Conservation (phyloP, 1,140 invertebrate genomes). For the Wasmannia auropunctata region DNA sequence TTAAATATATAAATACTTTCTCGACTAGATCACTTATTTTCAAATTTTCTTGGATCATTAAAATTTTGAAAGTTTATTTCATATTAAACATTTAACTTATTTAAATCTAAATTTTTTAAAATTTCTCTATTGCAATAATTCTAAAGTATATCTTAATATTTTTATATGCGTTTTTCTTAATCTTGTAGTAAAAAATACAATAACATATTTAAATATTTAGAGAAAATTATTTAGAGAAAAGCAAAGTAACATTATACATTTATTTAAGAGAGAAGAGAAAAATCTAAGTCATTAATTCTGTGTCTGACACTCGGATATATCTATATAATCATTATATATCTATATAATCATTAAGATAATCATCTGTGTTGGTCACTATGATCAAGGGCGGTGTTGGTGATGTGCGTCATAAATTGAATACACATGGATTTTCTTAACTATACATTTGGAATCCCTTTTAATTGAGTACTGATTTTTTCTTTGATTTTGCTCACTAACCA, state of each 20-base stretch:
- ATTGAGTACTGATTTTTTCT: neutral
- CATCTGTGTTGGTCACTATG: conserved; percentile 68
- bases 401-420: conserved; percentile 75
- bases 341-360: conserved; percentile 80
- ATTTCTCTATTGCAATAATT: neutral
- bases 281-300: conserved; percentile 52
- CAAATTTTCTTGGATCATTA: neutral
- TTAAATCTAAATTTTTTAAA: neutral
- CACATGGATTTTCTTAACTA: conserved; percentile 60
- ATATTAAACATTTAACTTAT: neutral
- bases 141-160: neutral
- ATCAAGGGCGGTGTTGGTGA: conserved; percentile 74
- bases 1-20: conserved; percentile 36
- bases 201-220: no score
- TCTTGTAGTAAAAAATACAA: no score
- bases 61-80: no score
- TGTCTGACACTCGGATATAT: conserved; percentile 50
- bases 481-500: conserved; percentile 16
- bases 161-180: no score
- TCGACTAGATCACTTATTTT: neutral
- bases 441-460: conserved; percentile 31
- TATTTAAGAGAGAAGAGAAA: neutral
- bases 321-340: conserved; percentile 74
- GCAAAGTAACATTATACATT: neutral
- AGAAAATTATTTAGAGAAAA: neutral